Base-by-base conservation (phyloP, 2,113 vertebrate genomes). In the Xiphophorus couchianus region DNA sequence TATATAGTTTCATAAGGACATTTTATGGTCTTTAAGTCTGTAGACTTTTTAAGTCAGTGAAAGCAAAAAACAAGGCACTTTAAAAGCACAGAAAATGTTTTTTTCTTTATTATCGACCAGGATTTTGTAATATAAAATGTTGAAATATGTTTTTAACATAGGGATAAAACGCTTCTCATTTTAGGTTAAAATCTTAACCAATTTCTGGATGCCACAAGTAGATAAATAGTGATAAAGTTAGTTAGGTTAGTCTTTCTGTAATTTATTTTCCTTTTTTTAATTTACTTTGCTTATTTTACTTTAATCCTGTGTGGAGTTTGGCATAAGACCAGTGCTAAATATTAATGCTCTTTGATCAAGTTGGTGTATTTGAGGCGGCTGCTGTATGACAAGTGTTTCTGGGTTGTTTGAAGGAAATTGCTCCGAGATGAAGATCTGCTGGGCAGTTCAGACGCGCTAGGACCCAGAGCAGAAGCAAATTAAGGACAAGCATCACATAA, bases 401-500 rank as follows among this genome's bases (percentile, higher is more conserved):
- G 54, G 5, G 64, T 78, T 75, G 71, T 85, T 82, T 73, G 67
- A 65, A 72, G 35, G 42, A 71, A 82, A 77, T 74, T 67, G 37
- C 35, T 83, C 27, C 27, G 42, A 42, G 66, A 62, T 76, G 74
- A 42, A 54, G 44, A 64, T 61, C 66, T 71, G 84, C 62, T 60
- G 64, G 25, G 12, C 73, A 68, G 62, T 62, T 29, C 48, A 39
- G 70, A 84, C 0, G 89, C 93, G 85, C 90, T 95, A 94, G 93
- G 94, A 94, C 93, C 93, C 91, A 74, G 91, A 69, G 84, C 62
- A 73, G 69, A 85, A 80, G 75, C 76, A 93, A 92, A 95, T 95
- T 93, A 91, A 94, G 93, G 92, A 93, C 94, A 93, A 84, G 86
- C 86, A 83, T 73, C 90, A 89, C 88, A 91, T 94, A 95, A 95